A percentile compares a stretch with the other conserved stretches of the same genome.
Evolutionary conservation across 2,888 invertebrate genomes (phyloP).

Genomic region (Drosophila fungiperda): DNA sequence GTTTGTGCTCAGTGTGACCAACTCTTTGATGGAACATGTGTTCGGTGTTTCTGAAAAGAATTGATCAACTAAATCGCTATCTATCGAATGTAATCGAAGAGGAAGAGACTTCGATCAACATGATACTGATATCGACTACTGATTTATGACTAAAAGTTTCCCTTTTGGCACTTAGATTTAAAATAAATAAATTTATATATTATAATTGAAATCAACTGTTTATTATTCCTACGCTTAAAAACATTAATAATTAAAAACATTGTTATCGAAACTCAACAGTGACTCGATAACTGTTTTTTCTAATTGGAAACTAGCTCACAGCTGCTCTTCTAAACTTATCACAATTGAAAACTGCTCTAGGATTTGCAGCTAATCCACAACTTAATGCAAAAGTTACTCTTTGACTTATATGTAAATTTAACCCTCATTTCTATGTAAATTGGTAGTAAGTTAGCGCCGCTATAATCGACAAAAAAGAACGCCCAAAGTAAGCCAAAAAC

Average conservation of each 20-base stretch:
- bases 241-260: background rate
- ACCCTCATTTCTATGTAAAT: constrained; percentile 17
- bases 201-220: background rate
- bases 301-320: background rate
- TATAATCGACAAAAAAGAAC: constrained; percentile 28
- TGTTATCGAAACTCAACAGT: background rate
- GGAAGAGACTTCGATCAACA: background rate
- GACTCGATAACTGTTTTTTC: background rate
- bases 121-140: background rate
- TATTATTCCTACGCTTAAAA: background rate
- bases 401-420: constrained; percentile 9
- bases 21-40: background rate
- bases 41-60: background rate
- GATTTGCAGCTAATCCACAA: background rate
- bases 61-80: background rate
- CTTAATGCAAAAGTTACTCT: background rate
- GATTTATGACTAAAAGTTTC: background rate
- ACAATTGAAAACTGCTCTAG: background rate
- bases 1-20: constrained; percentile 21
- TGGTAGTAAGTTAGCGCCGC: constrained; percentile 4
- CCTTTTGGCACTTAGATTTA: background rate
- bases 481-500: constrained; percentile 32
- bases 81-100: background rate
- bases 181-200: background rate
- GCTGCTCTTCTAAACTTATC: background rate